Evolutionary conservation across 1,140 invertebrate species (phyloP).

Genomic region (Steinernema feltiae): DNA sequence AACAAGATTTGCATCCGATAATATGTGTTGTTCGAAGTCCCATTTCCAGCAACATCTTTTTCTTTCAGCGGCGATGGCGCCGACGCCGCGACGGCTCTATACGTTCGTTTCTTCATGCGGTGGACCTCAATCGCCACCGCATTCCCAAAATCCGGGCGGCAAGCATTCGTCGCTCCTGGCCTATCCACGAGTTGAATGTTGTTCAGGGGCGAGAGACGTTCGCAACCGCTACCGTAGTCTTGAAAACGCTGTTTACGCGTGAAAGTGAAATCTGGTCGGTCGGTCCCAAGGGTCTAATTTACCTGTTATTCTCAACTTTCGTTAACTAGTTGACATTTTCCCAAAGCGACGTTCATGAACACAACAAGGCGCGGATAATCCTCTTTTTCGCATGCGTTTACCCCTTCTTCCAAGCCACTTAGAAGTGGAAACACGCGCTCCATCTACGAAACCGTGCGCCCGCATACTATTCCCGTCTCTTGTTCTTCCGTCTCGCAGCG

Average conservation of each 20-base stretch:
- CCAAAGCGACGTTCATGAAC: neutral
- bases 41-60: slow-evolving; percentile 11
- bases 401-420: too few relatives aligned
- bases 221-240: neutral
- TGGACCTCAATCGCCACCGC: neutral
- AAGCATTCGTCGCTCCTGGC: neutral
- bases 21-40: slow-evolving; percentile 13
- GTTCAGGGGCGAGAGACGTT: too few relatives aligned
- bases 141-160: neutral
- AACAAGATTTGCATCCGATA: slow-evolving; percentile 14
- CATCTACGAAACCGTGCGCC: too few relatives aligned
- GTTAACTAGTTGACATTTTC: neutral
- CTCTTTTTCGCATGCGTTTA: neutral
- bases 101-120: neutral
- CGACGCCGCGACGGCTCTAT: neutral
- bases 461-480: too few relatives aligned
- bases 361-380: neutral
- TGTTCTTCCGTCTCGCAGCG: too few relatives aligned
- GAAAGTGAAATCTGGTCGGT: neutral
- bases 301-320: neutral
- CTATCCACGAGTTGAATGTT: too few relatives aligned
- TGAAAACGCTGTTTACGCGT: neutral
- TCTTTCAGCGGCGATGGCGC: neutral
- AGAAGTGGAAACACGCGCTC: too few relatives aligned
- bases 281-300: neutral